Conservation (phyloP, 2,888 invertebrate genomes). For the Caenorhabditis uteleia region DNA sequence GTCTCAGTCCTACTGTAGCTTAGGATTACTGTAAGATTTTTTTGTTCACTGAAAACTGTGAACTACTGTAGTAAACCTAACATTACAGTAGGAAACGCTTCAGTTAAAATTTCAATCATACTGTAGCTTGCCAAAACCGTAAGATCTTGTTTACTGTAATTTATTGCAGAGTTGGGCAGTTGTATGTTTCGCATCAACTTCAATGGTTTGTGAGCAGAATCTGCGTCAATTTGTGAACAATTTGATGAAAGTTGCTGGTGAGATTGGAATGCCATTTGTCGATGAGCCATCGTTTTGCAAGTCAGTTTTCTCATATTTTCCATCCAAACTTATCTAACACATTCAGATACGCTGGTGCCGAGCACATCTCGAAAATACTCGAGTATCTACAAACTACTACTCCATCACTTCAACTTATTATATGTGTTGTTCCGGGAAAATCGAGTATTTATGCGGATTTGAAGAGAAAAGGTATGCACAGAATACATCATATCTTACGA, state of each 20-base stretch:
- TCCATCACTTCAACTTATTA: slow-evolving; percentile 15
- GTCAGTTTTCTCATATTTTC: neutral
- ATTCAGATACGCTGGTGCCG: slow-evolving; percentile 21
- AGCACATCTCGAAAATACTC: slow-evolving; percentile 11
- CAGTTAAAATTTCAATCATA: too few species aligned
- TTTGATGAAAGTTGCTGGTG: slow-evolving; percentile 14
- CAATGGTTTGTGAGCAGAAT: neutral
- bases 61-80: too few species aligned
- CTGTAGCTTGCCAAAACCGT: too few species aligned
- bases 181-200: slow-evolving; percentile 16
- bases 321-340: neutral
- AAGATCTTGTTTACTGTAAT: neutral
- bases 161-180: slow-evolving; percentile 29
- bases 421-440: slow-evolving; percentile 33
- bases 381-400: slow-evolving; percentile 3
- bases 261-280: slow-evolving; percentile 36
- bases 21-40: too few species aligned
- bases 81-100: too few species aligned
- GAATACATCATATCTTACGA: too few species aligned
- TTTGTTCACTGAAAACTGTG: too few species aligned
- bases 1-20: too few species aligned
- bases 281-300: slow-evolving; percentile 15
- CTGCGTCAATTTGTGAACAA: slow-evolving; percentile 10
- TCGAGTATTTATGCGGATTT: slow-evolving; percentile 29
- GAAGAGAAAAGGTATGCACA: slow-evolving; percentile 22